Base-by-base conservation (phyloP, 1,140 invertebrate species). In the Cardiocondyla obscurior region DNA sequence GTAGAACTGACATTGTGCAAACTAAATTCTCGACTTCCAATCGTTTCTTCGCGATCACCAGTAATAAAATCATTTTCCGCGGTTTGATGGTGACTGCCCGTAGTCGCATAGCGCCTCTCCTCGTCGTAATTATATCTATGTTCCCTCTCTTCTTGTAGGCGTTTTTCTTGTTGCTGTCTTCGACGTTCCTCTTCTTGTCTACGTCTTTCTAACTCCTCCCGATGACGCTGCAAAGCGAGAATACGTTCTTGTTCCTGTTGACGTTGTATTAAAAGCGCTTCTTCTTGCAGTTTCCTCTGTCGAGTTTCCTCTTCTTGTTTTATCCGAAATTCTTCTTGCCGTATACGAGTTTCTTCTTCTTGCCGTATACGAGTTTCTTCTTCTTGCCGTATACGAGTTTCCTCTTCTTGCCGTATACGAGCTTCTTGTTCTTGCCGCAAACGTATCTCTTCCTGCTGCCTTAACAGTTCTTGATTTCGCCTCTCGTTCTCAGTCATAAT, bases 11-110 rank as follows among this genome's bases (percentile, higher is more conserved):
- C 77, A 57, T 91, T 92, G 0, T 88, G 86, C 14, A 90, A 77
- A 7, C 87, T 83, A 25, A 92, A 65, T 33, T 91, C 90, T 0
- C 79, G 67, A 10, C 60, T 58, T 2, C 82, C 82, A 6, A 93
- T 6, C 1, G 82, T 87, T 0, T 92, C 90, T 16, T 93, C 91
- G 5, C 90, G 85, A 83, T 93, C 89, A 0, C 92, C 91, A 16
- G 77, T 89, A 25, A 93, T 90, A 7, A 89, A 87, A 19, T 84
- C 86, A 19, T 14, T 36, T 28, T 39, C 84, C 22, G 49, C 69
- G 46, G 30, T 86, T 83, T n/a, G 77, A 19, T 46, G 82, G 25
- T 10, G 14, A 39, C 30, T 62, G 64, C 16, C 28, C 0, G 39
- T 25, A 0, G 60, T 42, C 12, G 8, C 14, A 0, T 81, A 49